phyloP scores from a whole-genome alignment of 2,888 invertebrate genomes.

The Hyposoter dolosus region DNA sequence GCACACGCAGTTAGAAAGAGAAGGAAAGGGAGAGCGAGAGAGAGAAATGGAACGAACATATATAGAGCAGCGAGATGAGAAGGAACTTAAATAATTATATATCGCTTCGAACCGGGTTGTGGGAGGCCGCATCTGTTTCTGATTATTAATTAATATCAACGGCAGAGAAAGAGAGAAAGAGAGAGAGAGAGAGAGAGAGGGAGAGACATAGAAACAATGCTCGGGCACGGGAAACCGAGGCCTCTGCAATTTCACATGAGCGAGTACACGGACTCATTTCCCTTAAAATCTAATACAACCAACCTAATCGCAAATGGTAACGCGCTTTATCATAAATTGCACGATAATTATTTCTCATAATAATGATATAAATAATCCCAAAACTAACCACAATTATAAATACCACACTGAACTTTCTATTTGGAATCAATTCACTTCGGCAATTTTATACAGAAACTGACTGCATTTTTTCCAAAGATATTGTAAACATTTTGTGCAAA shows the following conservation, averaged over 20 bases:
- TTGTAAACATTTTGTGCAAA: background rate
- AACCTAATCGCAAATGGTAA: conserved; percentile 39
- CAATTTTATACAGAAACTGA: background rate
- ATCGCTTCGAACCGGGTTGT: conserved; percentile 77
- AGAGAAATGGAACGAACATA: conserved; percentile 19
- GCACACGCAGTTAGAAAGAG: conserved; percentile 72
- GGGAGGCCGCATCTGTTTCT: conserved; percentile 83
- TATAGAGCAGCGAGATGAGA: conserved; percentile 57
- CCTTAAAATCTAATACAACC: conserved; percentile 50
- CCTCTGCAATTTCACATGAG: conserved; percentile 70
- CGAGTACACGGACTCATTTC: conserved; percentile 53
- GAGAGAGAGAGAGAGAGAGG: conserved; percentile 5
- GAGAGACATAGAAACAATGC: conserved; percentile 21
- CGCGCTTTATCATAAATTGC: conserved; percentile 28
- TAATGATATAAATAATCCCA: conserved; percentile 2
- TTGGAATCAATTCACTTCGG: background rate
- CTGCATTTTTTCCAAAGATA: background rate
- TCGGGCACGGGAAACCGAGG: conserved; percentile 71
- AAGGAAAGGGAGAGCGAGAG: conserved; percentile 48
- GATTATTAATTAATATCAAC: conserved; percentile 85
- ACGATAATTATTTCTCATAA: conserved; percentile 29
- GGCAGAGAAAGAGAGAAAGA: conserved; percentile 57
- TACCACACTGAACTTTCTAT: background rate
- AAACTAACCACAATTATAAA: conserved; percentile 13
- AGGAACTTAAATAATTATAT: conserved; percentile 82